Percentiles rank a stretch among this genome's conserved stretches.
phyloP scores from a whole-genome alignment of 2,797 vertebrate species.

The Chelon labrosus region DNA sequence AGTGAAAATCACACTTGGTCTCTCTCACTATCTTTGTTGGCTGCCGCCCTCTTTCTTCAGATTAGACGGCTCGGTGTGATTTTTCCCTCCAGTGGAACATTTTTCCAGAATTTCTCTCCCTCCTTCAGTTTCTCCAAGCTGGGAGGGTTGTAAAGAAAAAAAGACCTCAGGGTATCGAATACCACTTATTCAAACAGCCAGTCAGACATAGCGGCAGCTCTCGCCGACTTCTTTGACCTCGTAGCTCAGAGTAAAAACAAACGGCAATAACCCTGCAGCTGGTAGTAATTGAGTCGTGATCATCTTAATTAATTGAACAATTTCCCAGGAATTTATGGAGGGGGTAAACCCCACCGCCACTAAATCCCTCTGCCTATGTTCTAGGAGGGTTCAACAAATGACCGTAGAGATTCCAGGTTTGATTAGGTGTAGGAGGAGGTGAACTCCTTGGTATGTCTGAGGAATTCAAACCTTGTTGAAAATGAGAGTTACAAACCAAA shows the following conservation, averaged over 20 bases:
- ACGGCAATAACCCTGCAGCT: slow-evolving; percentile 91
- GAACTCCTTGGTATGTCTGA: slow-evolving; percentile 12
- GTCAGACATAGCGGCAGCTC: slow-evolving; percentile 93
- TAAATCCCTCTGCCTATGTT: slow-evolving; percentile 73
- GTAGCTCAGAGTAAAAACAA: slow-evolving; percentile 89
- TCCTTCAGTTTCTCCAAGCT: slow-evolving; percentile 66
- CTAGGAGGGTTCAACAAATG: slow-evolving; percentile 72
- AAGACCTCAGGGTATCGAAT: slow-evolving; percentile 89
- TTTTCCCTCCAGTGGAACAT: slow-evolving; percentile 57
- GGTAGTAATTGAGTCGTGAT: slow-evolving; percentile 92
- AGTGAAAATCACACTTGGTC: slow-evolving; percentile 25
- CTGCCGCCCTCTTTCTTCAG: slow-evolving; percentile 29
- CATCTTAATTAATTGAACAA: slow-evolving; percentile 95
- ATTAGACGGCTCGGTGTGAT: slow-evolving; percentile 44
- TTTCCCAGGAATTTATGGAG: slow-evolving; percentile 89
- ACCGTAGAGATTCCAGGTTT: slow-evolving; percentile 69
- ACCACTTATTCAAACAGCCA: slow-evolving; percentile 93
- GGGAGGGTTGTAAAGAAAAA: slow-evolving; percentile 67
- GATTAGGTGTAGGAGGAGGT: slow-evolving; percentile 61
- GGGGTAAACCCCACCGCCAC: slow-evolving; percentile 72
- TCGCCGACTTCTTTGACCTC: slow-evolving; percentile 91
- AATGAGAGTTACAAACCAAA: slow-evolving; percentile 26
- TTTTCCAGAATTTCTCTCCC: slow-evolving; percentile 67
- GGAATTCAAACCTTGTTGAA: slow-evolving; percentile 34
- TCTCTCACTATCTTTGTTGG: slow-evolving; percentile 19